These are phyloP conservation scores for Pheosia tremula DNA, from an alignment of 2,888 invertebrate genomes.

Conservation along the genomic window DNA sequence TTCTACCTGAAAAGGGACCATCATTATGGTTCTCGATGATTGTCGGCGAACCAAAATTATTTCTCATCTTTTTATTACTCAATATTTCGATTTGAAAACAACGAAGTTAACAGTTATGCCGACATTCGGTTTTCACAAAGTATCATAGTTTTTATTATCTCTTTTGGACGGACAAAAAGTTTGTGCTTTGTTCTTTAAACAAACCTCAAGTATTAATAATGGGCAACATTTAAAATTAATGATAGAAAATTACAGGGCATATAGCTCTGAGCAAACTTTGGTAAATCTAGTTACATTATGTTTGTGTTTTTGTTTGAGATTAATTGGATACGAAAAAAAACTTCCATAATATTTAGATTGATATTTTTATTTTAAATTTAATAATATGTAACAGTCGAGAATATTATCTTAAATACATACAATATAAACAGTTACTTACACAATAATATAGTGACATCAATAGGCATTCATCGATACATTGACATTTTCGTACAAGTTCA, in stretches of 20 bases:
- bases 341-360: slow-evolving; percentile 38
- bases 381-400: slow-evolving; percentile 70
- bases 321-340: slow-evolving; percentile 34
- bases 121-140: slow-evolving; percentile 55
- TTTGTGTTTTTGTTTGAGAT: slow-evolving; percentile 12
- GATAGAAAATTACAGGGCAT: slow-evolving; percentile 31
- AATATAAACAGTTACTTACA: slow-evolving; percentile 40
- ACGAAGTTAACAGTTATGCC: slow-evolving; percentile 65
- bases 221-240: slow-evolving; percentile 40
- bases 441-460: slow-evolving; percentile 44
- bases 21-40: slow-evolving; percentile 77
- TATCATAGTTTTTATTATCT: slow-evolving; percentile 54
- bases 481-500: slow-evolving; percentile 20
- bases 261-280: slow-evolving; percentile 39
- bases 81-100: slow-evolving; percentile 65
- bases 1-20: slow-evolving; percentile 81
- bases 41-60: slow-evolving; percentile 79
- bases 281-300: slow-evolving; percentile 21
- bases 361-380: slow-evolving; percentile 68
- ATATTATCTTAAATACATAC: slow-evolving; percentile 54
- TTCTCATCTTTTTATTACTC: slow-evolving; percentile 66
- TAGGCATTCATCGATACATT: slow-evolving; percentile 22
- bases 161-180: slow-evolving; percentile 56
- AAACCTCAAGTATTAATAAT: slow-evolving; percentile 55
- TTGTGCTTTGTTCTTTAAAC: slow-evolving; percentile 54